Evolutionary conservation across 2,797 vertebrate species (phyloP).

Genomic region (Argyrosomus regius): DNA sequence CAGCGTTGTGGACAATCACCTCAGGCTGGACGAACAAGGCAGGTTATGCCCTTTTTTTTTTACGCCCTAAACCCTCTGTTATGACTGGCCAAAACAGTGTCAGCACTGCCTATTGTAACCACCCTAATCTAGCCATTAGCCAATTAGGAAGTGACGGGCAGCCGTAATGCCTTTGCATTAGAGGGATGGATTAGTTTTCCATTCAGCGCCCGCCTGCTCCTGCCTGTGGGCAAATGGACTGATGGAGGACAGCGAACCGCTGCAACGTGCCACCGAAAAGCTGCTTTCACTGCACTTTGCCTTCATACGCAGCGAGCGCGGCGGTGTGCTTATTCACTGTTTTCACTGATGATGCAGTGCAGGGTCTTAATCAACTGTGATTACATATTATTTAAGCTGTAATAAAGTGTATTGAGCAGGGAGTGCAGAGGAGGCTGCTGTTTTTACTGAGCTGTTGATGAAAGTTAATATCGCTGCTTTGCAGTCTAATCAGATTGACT

Average conservation of each 20-base stretch:
- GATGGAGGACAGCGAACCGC: constrained; percentile 52
- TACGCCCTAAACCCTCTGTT: constrained; percentile 73
- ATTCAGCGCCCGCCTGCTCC: constrained; percentile 68
- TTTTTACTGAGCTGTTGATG: constrained; percentile 44
- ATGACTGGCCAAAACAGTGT: constrained; percentile 73
- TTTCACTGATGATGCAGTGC: constrained; percentile 54
- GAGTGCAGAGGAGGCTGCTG: constrained; percentile 35
- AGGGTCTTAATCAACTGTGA: constrained; percentile 67
- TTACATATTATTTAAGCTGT: constrained; percentile 64
- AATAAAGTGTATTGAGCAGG: constrained; percentile 53
- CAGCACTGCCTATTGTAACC: constrained; percentile 81
- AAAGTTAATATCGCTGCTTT: constrained; percentile 52
- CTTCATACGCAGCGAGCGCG: constrained; percentile 14
- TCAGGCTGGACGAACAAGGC: constrained; percentile 16
- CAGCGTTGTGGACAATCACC: constrained; percentile 43
- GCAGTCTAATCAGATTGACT: constrained; percentile 43
- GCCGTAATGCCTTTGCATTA: constrained; percentile 80
- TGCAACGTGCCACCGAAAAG: constrained; percentile 50
- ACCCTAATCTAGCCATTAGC: constrained; percentile 84
- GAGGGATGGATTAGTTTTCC: constrained; percentile 80
- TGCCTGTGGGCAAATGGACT: constrained; percentile 61
- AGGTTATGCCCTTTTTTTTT: constrained; percentile 41
- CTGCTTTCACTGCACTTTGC: constrained; percentile 78
- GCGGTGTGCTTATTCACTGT: constrained; percentile 57
- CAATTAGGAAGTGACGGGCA: constrained; percentile 84